Evolutionary conservation across 1,140 invertebrate genomes (phyloP).

Genomic region (Aporrectodea caliginosa): DNA sequence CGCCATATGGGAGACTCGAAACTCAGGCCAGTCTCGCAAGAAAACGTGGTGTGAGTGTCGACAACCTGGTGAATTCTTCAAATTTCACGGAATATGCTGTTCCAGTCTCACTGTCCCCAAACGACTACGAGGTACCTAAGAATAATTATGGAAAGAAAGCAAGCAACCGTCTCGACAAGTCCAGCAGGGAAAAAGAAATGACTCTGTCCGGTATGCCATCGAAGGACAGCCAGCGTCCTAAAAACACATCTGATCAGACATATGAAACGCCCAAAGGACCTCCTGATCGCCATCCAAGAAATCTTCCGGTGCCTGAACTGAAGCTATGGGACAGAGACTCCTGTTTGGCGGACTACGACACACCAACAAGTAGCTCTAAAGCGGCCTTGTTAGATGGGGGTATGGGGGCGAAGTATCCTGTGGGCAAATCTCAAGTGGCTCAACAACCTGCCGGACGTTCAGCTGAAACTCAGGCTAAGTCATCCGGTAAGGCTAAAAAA

Average conservation of each 20-base stretch:
- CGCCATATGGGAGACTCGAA: too few relatives aligned
- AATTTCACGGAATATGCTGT: neutral
- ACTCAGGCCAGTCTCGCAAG: too few relatives aligned
- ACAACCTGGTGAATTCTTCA: neutral
- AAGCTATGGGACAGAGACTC: neutral
- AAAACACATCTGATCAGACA: neutral
- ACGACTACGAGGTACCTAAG: neutral
- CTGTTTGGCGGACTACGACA: neutral
- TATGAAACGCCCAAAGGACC: neutral
- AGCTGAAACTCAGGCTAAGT: neutral
- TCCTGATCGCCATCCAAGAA: neutral
- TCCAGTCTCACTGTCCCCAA: neutral
- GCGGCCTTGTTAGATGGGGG: too few relatives aligned
- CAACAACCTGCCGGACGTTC: neutral
- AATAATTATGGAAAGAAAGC: too few relatives aligned
- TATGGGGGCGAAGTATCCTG: too few relatives aligned
- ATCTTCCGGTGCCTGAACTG: neutral
- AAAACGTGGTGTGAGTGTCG: neutral
- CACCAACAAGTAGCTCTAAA: too few relatives aligned
- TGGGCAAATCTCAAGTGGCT: neutral
- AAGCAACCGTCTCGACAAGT: neutral
- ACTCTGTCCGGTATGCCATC: neutral
- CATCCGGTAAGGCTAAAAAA: neutral
- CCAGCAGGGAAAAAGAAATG: neutral
- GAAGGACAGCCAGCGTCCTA: neutral